Percentiles rank a stretch among this genome's conserved stretches.
Conservation (phyloP, 2,888 invertebrate genomes). For the Alentia gelatinosa region DNA sequence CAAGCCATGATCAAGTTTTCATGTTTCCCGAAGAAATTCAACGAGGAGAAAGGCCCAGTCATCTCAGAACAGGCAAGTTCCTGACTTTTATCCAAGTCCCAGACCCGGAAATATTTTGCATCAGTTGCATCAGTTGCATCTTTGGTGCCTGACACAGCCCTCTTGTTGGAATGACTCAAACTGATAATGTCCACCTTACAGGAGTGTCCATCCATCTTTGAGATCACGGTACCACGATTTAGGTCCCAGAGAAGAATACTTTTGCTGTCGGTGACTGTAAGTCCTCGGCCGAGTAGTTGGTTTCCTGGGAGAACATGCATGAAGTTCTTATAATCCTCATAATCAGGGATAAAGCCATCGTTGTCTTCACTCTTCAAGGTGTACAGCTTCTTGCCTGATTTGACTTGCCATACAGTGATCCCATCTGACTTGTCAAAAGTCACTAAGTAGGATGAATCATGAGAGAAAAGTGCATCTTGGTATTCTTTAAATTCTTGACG, state of each 20-base stretch:
- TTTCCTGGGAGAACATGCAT: background rate
- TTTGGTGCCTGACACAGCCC: background rate
- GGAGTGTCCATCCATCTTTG: background rate
- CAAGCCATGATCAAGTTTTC: background rate
- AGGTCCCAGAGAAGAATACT: background rate
- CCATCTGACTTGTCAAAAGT: background rate
- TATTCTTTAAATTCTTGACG: background rate
- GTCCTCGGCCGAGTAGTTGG: background rate
- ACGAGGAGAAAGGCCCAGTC: background rate
- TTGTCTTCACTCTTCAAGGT: background rate
- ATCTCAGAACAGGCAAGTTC: background rate
- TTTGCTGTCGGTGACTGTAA: background rate
- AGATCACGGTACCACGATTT: background rate
- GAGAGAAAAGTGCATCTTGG: background rate
- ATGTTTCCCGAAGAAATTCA: background rate
- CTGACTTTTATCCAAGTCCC: background rate
- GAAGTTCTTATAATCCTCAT: background rate
- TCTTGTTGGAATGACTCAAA: background rate
- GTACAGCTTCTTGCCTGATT: background rate
- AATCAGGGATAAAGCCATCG: background rate
- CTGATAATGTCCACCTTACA: background rate
- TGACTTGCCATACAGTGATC: background rate
- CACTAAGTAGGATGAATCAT: background rate
- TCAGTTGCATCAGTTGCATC: background rate
- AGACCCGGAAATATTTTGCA: background rate